phyloP scores from a whole-genome alignment of 1,140 invertebrate genomes.

The Eupristina koningsbergeri region DNA sequence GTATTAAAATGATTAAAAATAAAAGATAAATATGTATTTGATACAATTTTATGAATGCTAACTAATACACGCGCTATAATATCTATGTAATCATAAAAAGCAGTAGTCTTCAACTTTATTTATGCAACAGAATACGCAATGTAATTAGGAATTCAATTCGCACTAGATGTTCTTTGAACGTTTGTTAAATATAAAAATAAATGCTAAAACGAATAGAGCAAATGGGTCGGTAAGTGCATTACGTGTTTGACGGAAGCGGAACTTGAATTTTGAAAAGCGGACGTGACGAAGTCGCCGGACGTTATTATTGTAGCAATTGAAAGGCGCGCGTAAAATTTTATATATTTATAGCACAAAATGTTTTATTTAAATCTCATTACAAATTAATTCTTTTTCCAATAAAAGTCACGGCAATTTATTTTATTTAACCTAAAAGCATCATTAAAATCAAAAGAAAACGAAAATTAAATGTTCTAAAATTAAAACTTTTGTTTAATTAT shows the following conservation, averaged over 20 bases:
- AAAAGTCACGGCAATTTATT: no score
- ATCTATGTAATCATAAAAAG: neutral
- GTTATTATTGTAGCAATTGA: neutral
- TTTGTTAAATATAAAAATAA: conserved; percentile 44
- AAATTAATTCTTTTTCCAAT: conserved; percentile 5
- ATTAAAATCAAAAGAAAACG: no score
- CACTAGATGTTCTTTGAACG: conserved; percentile 27
- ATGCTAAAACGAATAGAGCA: conserved; percentile 37
- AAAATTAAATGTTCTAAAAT: no score
- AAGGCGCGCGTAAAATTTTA: conserved; percentile 14
- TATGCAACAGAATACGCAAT: neutral
- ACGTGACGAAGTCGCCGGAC: conserved; percentile 45
- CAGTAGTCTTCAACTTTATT: conserved; percentile 1
- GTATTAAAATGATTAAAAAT: neutral
- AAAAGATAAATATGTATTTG: neutral
- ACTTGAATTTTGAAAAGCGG: conserved; percentile 52
- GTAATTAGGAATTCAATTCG: conserved; percentile 45
- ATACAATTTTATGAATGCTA: no score
- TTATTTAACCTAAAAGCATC: no score
- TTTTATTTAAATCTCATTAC: conserved; percentile 24
- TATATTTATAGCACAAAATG: conserved; percentile 21
- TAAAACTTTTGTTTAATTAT: no score
- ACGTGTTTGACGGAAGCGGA: conserved; percentile 42
- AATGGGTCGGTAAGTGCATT: conserved; percentile 49
- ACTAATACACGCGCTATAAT: neutral